Conservation (phyloP, 2,113 vertebrate genomes). For the Arothron firmamentum region DNA sequence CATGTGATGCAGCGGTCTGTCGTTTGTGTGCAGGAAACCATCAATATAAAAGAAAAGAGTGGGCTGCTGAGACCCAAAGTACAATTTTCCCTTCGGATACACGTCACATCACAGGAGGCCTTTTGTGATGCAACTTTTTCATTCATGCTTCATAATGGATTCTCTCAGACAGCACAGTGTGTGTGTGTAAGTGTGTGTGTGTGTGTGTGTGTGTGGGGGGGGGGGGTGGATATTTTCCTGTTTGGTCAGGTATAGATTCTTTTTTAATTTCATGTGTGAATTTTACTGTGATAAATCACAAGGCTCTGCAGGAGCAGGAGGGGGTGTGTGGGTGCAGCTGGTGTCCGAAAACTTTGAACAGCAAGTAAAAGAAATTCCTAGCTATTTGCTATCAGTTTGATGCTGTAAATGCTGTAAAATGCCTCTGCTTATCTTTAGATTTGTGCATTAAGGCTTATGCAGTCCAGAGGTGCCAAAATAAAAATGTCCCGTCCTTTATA, state of each 20-base stretch:
- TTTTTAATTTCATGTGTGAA: slow-evolving; percentile 40
- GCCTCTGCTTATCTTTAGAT: too few relatives aligned
- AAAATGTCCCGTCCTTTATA: too few relatives aligned
- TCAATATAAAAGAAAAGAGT: slow-evolving; percentile 60
- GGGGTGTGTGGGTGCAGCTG: too few relatives aligned
- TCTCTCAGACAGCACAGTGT: slow-evolving; percentile 41
- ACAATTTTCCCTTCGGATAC: slow-evolving; percentile 62
- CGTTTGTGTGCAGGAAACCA: slow-evolving; percentile 54
- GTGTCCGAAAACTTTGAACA: too few relatives aligned
- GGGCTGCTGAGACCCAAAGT: slow-evolving; percentile 64
- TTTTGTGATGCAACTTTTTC: slow-evolving; percentile 64
- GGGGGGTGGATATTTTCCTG: too few relatives aligned
- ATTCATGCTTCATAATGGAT: slow-evolving; percentile 39
- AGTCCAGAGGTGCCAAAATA: too few relatives aligned
- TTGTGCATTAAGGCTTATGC: too few relatives aligned
- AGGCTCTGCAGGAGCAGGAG: not conserved
- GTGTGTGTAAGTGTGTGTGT: slow-evolving; percentile 8
- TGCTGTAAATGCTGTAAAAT: too few relatives aligned
- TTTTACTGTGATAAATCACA: slow-evolving; percentile 54
- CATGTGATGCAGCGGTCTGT: slow-evolving; percentile 51
- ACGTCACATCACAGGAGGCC: slow-evolving; percentile 60
- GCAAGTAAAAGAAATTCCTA: not conserved
- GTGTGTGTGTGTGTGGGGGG: too few relatives aligned
- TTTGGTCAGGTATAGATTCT: slow-evolving; percentile 37
- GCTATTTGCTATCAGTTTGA: too few relatives aligned